Evolutionary conservation across 2,113 vertebrate genomes (phyloP).

Genomic region (pig (Sus scrofa)): T2T-Sscrofa CM000812.6:155015001-155015500

Average conservation of each 20-base stretch:
- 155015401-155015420: conserved; percentile 42
- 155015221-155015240: not conserved
- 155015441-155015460: conserved; percentile 51
- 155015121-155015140: conserved; percentile 20
- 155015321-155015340: conserved; percentile 69
- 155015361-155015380: not conserved
- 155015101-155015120: conserved; percentile 13
- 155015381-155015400: conserved; percentile 43
- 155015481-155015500: conserved; percentile 73
- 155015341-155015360: conserved; percentile 33
- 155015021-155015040: conserved; percentile 22
- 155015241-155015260: not conserved
- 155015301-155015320: conserved; percentile 66
- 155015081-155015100: not conserved
- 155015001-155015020: not conserved
- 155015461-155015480: conserved; percentile 79
- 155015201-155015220: not conserved
- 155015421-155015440: conserved; percentile 40
- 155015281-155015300: not conserved
- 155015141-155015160: not conserved
- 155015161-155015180: conserved; percentile 50
- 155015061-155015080: not conserved
- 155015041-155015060: conserved; percentile 44
- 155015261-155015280: not conserved
- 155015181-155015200: not conserved